phyloP scores from a whole-genome alignment of 2,888 invertebrate species.

The Clanis bilineata region DNA sequence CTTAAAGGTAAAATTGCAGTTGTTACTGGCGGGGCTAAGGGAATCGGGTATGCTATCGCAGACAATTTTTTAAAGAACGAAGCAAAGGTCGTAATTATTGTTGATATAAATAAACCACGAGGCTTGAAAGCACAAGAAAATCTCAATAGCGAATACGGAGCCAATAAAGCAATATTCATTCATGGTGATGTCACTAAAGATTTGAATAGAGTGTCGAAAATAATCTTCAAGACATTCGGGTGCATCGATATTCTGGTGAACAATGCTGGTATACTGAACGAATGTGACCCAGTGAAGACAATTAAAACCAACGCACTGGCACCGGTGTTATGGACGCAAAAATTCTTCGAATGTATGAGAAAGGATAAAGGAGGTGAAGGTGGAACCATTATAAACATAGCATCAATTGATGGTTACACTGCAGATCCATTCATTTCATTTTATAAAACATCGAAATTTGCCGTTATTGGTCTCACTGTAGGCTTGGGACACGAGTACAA shows the following conservation, averaged over 20 bases:
- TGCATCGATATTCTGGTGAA: constrained; percentile 62
- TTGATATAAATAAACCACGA: constrained; percentile 33
- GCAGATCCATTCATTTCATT: neutral
- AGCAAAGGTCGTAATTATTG: constrained; percentile 32
- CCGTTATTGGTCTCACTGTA: constrained; percentile 70
- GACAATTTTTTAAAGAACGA: constrained; percentile 63
- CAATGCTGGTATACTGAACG: constrained; percentile 58
- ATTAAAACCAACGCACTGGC: constrained; percentile 52
- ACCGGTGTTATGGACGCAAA: constrained; percentile 53
- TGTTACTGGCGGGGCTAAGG: constrained; percentile 73
- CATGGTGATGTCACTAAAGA: constrained; percentile 72
- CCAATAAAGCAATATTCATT: constrained; percentile 62
- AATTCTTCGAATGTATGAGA: constrained; percentile 79
- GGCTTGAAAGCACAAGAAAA: constrained; percentile 54
- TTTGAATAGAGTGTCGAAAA: constrained; percentile 55
- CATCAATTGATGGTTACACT: constrained; percentile 77
- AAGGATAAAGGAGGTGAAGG: constrained; percentile 76
- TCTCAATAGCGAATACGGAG: constrained; percentile 65
- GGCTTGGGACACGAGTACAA: constrained; percentile 63
- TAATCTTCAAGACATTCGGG: constrained; percentile 42
- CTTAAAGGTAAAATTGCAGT: constrained; percentile 17
- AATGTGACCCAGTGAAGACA: constrained; percentile 32
- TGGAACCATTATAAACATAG: constrained; percentile 83
- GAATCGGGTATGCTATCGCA: constrained; percentile 70
- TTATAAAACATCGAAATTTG: constrained; percentile 47